Percentiles rank a stretch among this genome's conserved stretches.
Conservation (phyloP, 92 coral and sea anemone genomes). For the Anthopleura xanthogrammica region DNA sequence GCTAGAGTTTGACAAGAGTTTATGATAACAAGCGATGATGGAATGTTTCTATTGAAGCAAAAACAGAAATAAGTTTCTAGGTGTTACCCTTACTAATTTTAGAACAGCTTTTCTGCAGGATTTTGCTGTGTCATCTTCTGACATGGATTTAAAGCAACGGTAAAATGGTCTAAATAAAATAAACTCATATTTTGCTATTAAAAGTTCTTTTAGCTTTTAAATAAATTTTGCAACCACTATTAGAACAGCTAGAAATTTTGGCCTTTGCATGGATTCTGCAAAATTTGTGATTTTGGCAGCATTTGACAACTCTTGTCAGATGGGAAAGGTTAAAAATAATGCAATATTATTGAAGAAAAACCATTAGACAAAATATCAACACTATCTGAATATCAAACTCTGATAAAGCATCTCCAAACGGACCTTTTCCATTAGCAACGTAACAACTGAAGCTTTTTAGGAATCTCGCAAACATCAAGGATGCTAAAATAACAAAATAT, state of each 20-base stretch:
- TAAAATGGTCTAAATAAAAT: neutral
- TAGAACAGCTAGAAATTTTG: neutral
- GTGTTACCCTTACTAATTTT: neutral
- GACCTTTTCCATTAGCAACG: neutral
- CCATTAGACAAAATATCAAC: conserved; percentile 12
- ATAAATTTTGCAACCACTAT: no score
- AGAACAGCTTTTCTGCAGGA: neutral
- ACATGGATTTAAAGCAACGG: neutral
- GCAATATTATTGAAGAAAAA: neutral
- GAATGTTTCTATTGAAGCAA: neutral
- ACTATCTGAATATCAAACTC: neutral
- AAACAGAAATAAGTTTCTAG: neutral
- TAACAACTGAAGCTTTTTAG: conserved; percentile 9
- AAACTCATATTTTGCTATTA: neutral
- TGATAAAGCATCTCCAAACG: neutral
- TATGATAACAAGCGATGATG: conserved; percentile 3
- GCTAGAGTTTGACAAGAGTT: neutral
- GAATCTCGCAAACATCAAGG: conserved; percentile 5
- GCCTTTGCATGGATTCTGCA: neutral
- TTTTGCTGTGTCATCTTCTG: neutral
- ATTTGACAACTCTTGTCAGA: neutral
- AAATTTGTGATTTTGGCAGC: neutral
- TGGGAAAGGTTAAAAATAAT: neutral
- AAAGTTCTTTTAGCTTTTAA: neutral
- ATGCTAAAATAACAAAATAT: conserved; percentile 14